Base-by-base conservation (phyloP, 2,888 invertebrate species). In the Eledona agricola region DNA sequence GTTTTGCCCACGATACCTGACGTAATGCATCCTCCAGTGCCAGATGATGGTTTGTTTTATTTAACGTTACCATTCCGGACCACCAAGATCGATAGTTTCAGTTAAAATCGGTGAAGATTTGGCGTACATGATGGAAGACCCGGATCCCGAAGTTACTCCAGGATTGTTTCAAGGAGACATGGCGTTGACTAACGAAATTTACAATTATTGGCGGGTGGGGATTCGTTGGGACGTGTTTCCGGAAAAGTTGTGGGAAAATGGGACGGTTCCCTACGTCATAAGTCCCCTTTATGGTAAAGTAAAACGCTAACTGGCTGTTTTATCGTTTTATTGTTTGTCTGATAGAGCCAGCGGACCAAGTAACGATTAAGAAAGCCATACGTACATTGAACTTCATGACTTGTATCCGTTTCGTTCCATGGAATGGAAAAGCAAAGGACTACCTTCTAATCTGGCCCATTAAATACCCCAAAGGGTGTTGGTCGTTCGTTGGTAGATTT, bases 401-500 rank as follows among this genome's bases (percentile, higher is more conserved):
- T 0, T 87, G 87, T 65, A 74, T 87, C 1, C 77, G 79, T 47
- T 86, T 87, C 63, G 77, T 82, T 4, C 86, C 85, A 0, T 86
- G 84, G 81, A 80, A 86, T 63, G 85, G 85, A 0, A 81, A 81
- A 56, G 72, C 73, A 3, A 81, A 82, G 51, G 86, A 87, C 63
- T 86, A 84, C 61, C 69, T 87, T 5, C 69, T 85, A 2, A 85
- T 87, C 31, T 84, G 84, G 80, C 86, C 86, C 0, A 82, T 84
- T 16, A 82, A 85, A 61, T 83, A 82, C 58, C 86, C 86, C 0
- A 78, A 80, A 59, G 82, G 90, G 6, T 90, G 90, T 70, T 89
- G 88, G 82, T 89, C 89, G 0, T 88, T 84, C 64, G 86, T 90
- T 1, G 90, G 90, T 0, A 78, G 83, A 62, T 81, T 81, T 25